Evolutionary conservation across 2,113 vertebrate genomes (phyloP).

Genomic region (Brienomyrus longianalis): DNA sequence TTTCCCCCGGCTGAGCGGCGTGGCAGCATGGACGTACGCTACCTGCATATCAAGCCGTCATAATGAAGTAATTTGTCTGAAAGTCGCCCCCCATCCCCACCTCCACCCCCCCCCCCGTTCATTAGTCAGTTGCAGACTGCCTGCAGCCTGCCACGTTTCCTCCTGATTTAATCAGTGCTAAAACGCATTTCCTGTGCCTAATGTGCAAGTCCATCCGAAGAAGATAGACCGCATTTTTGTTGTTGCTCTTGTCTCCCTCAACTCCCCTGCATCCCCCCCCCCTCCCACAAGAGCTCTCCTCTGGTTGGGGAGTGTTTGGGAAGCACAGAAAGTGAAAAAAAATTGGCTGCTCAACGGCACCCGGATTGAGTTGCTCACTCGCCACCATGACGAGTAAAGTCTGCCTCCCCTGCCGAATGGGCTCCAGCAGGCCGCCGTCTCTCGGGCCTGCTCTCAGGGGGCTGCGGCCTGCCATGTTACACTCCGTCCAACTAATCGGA

Average conservation of each 20-base stretch:
- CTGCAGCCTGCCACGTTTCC: slow-evolving; percentile 42
- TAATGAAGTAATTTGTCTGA: slow-evolving; percentile 71
- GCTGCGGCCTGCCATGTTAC: background rate
- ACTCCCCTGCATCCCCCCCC: background rate
- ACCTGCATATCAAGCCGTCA: slow-evolving; percentile 58
- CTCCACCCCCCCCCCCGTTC: slow-evolving; percentile 51
- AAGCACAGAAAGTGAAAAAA: background rate
- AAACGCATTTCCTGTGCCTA: slow-evolving; percentile 39
- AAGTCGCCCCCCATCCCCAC: slow-evolving; percentile 50
- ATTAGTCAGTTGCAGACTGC: slow-evolving; percentile 57
- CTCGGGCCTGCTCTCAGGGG: background rate
- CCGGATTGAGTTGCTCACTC: background rate
- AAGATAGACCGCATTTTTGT: background rate
- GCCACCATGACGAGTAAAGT: background rate
- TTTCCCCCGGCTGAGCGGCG: slow-evolving; percentile 43
- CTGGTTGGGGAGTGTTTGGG: background rate
- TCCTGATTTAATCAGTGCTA: slow-evolving; percentile 56
- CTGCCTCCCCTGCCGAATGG: background rate
- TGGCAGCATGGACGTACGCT: slow-evolving; percentile 43
- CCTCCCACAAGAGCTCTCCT: background rate
- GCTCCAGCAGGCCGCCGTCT: background rate
- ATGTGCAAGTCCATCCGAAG: background rate
- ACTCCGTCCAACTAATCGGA: background rate
- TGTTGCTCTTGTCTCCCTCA: background rate
- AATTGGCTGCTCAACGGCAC: background rate